Evolutionary conservation across 2,888 invertebrate species (phyloP).

Genomic region (Lasioglossum villosulum): DNA sequence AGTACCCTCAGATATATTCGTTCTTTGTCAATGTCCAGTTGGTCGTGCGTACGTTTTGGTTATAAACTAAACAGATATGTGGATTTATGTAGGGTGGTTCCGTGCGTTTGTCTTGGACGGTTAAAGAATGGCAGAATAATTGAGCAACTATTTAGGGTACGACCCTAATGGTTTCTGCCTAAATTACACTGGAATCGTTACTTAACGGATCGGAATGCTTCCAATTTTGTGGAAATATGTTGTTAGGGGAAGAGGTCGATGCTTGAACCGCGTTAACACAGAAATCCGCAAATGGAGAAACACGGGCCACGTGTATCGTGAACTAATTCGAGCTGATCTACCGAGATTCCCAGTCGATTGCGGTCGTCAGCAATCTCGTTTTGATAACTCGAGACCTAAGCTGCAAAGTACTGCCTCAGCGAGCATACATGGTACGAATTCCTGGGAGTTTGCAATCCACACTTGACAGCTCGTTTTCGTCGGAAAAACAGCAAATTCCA

Average conservation of each 20-base stretch:
- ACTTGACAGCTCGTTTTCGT: neutral
- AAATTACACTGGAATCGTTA: neutral
- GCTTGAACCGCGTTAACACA: slow-evolving; percentile 24
- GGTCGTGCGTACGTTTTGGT: too few relatives aligned
- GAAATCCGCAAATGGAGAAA: slow-evolving; percentile 47
- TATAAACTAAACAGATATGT: too few relatives aligned
- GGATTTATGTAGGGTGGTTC: too few relatives aligned
- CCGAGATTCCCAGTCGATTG: slow-evolving; percentile 41
- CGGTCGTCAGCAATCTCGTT: slow-evolving; percentile 31
- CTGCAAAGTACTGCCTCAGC: neutral
- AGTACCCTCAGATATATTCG: too few relatives aligned
- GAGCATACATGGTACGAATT: neutral
- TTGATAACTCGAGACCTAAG: slow-evolving; percentile 1
- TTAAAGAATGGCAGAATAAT: too few relatives aligned
- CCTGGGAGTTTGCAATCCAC: neutral
- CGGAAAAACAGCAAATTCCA: neutral
- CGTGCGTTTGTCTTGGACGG: too few relatives aligned
- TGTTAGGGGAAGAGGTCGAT: slow-evolving; percentile 1
- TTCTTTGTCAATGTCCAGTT: too few relatives aligned
- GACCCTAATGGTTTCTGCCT: neutral
- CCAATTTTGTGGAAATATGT: neutral
- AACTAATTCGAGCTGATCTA: slow-evolving; percentile 39
- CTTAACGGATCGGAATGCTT: neutral
- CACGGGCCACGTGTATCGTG: slow-evolving; percentile 13
- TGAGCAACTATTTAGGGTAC: neutral